These are phyloP conservation scores for Mesorhabditis sp. DNA, from an alignment of 2,888 invertebrate genomes.

Conservation along the genomic window DNA sequence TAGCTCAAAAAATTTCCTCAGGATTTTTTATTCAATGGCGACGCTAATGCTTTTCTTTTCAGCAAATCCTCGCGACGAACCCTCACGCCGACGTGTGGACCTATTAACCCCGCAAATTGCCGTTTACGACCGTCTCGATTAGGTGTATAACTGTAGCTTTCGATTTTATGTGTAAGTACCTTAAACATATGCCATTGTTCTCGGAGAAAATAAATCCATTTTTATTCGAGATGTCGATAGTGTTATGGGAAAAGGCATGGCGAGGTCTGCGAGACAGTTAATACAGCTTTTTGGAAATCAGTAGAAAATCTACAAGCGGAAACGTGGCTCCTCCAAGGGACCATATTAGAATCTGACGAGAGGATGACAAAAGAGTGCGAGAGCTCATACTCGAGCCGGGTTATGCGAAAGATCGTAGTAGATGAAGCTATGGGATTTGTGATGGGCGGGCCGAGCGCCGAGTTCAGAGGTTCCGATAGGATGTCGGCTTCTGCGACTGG, in stretches of 20 bases:
- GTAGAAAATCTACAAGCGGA: too few relatives aligned
- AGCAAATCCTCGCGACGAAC: neutral
- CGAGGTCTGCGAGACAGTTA: too few relatives aligned
- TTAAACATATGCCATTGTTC: too few relatives aligned
- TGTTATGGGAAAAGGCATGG: too few relatives aligned
- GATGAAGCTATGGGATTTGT: constrained; percentile 6
- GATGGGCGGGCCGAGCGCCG: neutral
- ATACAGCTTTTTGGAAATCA: too few relatives aligned
- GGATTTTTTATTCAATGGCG: neutral
- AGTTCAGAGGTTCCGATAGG: neutral
- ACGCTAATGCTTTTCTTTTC: neutral
- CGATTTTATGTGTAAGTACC: neutral
- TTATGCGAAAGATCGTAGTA: constrained; percentile 4
- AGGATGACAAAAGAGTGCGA: too few relatives aligned
- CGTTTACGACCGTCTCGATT: neutral
- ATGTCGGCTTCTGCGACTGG: neutral
- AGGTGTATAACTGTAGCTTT: neutral
- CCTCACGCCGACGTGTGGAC: neutral
- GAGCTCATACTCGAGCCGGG: neutral
- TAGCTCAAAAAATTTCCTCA: too few relatives aligned
- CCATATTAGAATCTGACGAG: too few relatives aligned
- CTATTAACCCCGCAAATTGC: neutral
- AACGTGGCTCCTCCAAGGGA: too few relatives aligned
- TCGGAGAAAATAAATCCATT: too few relatives aligned
- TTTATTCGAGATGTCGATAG: too few relatives aligned